phyloP scores from a whole-genome alignment of 2,113 vertebrate genomes.

The Lepus europaeus region DNA sequence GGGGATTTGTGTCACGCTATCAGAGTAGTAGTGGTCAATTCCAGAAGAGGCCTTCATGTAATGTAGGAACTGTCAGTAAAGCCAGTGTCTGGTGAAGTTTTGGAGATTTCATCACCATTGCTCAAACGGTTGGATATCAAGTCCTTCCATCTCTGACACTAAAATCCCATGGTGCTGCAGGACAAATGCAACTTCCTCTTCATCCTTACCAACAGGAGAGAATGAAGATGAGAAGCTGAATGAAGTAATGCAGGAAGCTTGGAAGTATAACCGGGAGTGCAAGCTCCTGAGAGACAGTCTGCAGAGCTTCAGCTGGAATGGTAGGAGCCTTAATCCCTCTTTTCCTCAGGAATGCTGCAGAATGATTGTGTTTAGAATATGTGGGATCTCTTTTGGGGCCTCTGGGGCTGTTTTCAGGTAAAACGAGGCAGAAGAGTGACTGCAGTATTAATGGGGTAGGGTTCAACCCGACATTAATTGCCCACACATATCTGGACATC shows the following conservation, averaged over 20 bases:
- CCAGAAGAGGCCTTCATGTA: not conserved
- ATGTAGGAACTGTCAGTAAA: not conserved
- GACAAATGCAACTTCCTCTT: constrained; percentile 69
- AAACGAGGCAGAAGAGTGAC: not conserved
- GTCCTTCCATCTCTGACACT: constrained; percentile 58
- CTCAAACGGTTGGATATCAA: constrained; percentile 40
- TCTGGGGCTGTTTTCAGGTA: not conserved
- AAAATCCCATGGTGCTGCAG: constrained; percentile 54
- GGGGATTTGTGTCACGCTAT: not conserved
- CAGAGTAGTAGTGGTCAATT: not conserved
- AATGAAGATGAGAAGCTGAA: constrained; percentile 99
- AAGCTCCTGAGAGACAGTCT: constrained; percentile 95
- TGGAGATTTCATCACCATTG: not conserved
- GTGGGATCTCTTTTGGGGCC: not conserved
- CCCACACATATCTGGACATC: not conserved
- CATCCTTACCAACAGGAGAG: constrained; percentile 90
- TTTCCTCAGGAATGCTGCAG: not conserved
- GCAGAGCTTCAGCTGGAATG: constrained; percentile 98
- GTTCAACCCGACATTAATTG: not conserved
- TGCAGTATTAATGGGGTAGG: not conserved
- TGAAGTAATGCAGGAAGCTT: constrained; percentile 97
- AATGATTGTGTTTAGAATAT: not conserved
- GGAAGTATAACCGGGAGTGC: constrained; percentile 98
- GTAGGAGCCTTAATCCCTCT: constrained; percentile 84
- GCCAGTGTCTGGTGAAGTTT: not conserved